Base-by-base conservation (phyloP, 2,888 invertebrate species). In the Merodon equestris region DNA sequence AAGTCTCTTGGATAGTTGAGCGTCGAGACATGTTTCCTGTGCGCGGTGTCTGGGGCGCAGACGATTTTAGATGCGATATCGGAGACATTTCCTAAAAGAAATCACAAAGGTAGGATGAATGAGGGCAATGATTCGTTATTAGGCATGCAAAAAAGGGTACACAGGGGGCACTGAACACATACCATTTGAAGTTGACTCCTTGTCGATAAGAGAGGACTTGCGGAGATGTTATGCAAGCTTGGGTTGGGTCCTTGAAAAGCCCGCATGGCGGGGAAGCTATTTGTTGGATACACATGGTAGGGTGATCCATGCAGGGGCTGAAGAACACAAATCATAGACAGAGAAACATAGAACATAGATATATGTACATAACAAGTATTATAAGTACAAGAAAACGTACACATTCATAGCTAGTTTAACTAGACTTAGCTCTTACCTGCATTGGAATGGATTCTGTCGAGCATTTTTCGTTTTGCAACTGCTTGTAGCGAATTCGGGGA, bases 261-360 rank as follows among this genome's bases (percentile, higher is more conserved):
- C 85, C 93, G 92, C 90, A 88, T 91, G 90, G 88, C 92, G 90
- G 91, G 92, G 90, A 87, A 85, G 83, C 89, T 91, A 90, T 84
- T 91, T 89, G 88, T 90, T 83, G 94, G 94, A 89, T 94, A 93
- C 83, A 94, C 93, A 89, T 93, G 93, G 88, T 93, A 93, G 77
- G 94, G 93, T 84, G 94, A 94, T 85, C 93, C 93, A 88, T 93
- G 92, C 86, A 88, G 83, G 64, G 90, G 89, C 91, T 91, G 14
- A 47, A 1, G 53, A 17, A 54, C 19, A 50, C 14, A 47, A 2
- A 27, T 27, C 27, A 27, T 7, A 27, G 27, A 27, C 27, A 27
- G 27, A 27, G 27, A 27, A 27, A 50, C 19, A 61, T 36, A 19
- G 13, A 50, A 15, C 14, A 38, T 44, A 14, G 63, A 19, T n/a